These are phyloP conservation scores for Eulemur macaco DNA, from an alignment of 2,113 vertebrate genomes.

Conservation along the genomic window DNA sequence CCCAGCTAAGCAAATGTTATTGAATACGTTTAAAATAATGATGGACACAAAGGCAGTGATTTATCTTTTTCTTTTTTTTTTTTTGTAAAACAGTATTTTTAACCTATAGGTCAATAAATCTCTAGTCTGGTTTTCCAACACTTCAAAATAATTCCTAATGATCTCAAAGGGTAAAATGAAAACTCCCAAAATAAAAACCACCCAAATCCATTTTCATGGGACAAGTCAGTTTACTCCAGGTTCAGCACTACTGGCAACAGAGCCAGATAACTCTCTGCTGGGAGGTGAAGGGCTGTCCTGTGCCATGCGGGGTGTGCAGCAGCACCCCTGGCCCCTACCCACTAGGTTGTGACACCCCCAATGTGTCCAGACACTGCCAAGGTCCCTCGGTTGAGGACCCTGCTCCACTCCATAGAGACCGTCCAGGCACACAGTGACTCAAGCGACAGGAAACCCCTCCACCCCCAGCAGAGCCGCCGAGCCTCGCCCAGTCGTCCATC, in stretches of 20 bases:
- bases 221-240: neutral
- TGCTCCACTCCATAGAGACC: neutral
- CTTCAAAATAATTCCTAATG: neutral
- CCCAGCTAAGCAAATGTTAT: neutral
- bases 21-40: neutral
- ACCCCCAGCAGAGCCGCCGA: neutral
- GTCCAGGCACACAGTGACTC: neutral
- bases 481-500: neutral
- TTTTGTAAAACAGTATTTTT: neutral
- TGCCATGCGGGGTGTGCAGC: too few species aligned
- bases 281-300: neutral
- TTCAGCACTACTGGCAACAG: accelerated
- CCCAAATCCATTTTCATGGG: too few species aligned
- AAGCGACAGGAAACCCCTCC: neutral
- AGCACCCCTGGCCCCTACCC: neutral
- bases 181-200: neutral
- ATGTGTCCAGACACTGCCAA: neutral
- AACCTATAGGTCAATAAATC: neutral
- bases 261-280: too few species aligned
- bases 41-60: neutral
- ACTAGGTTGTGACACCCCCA: accelerated
- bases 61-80: neutral
- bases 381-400: neutral
- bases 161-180: neutral
- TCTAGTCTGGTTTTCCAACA: neutral